These are phyloP conservation scores for Smittia aterrima DNA, from an alignment of 2,888 invertebrate genomes.

Conservation along the genomic window DNA sequence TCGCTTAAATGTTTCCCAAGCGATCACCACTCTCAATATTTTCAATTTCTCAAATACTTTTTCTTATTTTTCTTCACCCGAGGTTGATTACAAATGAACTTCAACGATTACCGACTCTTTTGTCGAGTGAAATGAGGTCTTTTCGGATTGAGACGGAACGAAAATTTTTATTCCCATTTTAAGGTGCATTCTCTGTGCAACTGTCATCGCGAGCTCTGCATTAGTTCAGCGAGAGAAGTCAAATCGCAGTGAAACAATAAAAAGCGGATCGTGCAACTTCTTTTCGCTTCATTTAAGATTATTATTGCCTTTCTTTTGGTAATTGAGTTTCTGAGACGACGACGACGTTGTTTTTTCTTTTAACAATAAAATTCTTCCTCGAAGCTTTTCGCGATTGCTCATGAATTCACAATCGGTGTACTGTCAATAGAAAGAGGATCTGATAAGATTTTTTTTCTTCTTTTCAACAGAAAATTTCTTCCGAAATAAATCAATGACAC, in stretches of 20 bases:
- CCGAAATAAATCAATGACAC: constrained; percentile 34
- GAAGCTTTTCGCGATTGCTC: neutral
- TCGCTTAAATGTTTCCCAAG: neutral
- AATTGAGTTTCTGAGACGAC: neutral
- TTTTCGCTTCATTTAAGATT: neutral
- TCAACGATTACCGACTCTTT: neutral
- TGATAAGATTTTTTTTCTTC: constrained; percentile 9
- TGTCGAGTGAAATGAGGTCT: neutral
- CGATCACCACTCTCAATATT: constrained; percentile 4
- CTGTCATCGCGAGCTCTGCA: constrained; percentile 2
- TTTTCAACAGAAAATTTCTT: constrained; percentile 16
- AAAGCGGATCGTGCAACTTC: constrained; percentile 1
- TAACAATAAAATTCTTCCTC: neutral
- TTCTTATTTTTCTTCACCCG: neutral
- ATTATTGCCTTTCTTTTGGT: neutral
- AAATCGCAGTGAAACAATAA: neutral
- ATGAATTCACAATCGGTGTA: constrained; percentile 14
- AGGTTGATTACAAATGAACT: constrained; percentile 8
- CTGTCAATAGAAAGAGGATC: constrained; percentile 19
- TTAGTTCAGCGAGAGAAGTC: neutral
- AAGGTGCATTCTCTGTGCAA: neutral
- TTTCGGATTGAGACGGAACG: neutral
- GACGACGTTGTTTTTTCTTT: neutral
- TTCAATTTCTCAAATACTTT: neutral
- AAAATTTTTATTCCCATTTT: neutral